Percentiles rank a stretch among this genome's conserved stretches.
phyloP scores from a whole-genome alignment of 2,113 vertebrate species.

The Mugil cephalus region DNA sequence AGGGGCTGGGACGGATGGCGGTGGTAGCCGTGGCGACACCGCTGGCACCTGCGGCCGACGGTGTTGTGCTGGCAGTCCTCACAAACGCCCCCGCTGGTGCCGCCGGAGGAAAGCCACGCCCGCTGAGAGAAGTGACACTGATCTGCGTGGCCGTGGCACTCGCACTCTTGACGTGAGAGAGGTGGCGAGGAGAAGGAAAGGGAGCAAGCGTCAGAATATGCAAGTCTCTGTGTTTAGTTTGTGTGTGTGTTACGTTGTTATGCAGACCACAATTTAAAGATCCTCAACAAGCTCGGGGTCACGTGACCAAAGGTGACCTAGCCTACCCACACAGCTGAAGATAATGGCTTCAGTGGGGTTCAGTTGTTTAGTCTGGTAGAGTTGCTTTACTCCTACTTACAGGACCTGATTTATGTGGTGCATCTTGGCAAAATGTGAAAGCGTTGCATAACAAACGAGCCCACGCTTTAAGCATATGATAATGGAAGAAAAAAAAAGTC shows the following conservation, averaged over 20 bases:
- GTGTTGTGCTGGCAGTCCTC: constrained; percentile 89
- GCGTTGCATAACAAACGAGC: no score
- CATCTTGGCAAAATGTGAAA: no score
- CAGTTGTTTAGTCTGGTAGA: no score
- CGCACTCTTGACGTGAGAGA: constrained; percentile 83
- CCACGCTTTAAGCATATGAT: no score
- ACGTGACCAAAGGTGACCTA: no score
- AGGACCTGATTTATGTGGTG: no score
- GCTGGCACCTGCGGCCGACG: constrained; percentile 87
- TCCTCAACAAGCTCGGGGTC: no score
- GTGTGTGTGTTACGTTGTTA: not conserved
- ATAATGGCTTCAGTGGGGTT: no score
- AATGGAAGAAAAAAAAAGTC: no score
- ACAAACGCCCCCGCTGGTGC: constrained; percentile 87
- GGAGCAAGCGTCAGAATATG: not conserved
- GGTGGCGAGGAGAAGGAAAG: not conserved
- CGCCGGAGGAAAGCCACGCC: constrained; percentile 85
- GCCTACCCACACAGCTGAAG: no score
- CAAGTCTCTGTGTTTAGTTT: not conserved
- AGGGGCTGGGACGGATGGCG: constrained; percentile 80
- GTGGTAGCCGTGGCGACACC: constrained; percentile 87
- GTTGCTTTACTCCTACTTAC: no score
- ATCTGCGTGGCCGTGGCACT: constrained; percentile 88
- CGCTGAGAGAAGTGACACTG: constrained; percentile 89
- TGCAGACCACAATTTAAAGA: no score